Evolutionary conservation across 2,113 vertebrate species (phyloP).

Genomic region (Hypomesus transpacificus): DNA sequence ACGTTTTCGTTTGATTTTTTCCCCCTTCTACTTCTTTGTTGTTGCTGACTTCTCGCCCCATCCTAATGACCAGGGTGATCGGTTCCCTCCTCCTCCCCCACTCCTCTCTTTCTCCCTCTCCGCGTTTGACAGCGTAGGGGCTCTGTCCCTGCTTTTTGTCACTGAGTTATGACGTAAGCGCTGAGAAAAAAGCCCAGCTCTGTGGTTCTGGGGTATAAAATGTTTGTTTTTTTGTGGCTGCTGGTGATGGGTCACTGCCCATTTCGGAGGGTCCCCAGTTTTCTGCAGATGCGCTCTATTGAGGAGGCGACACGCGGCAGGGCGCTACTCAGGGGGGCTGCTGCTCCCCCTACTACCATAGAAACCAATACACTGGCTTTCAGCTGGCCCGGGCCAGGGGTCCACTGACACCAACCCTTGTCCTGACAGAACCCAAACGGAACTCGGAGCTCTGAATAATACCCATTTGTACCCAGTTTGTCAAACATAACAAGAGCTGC

Average conservation of each 20-base stretch:
- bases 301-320: slow-evolving; percentile 90
- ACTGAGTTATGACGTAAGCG: slow-evolving; percentile 86
- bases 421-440: slow-evolving; percentile 84
- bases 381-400: slow-evolving; percentile 77
- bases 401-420: slow-evolving; percentile 82
- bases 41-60: slow-evolving; percentile 83
- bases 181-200: slow-evolving; percentile 79
- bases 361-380: slow-evolving; percentile 92
- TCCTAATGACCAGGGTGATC: slow-evolving; percentile 70
- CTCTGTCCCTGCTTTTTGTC: slow-evolving; percentile 65
- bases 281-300: slow-evolving; percentile 98
- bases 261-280: slow-evolving; percentile 87
- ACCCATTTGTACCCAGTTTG: slow-evolving; percentile 89
- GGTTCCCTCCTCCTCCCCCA: slow-evolving; percentile 84
- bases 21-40: slow-evolving; percentile 76
- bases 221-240: slow-evolving; percentile 82
- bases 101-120: slow-evolving; percentile 80
- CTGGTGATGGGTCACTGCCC: slow-evolving; percentile 96
- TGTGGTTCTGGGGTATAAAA: slow-evolving; percentile 85
- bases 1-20: slow-evolving; percentile 73
- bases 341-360: slow-evolving; percentile 91
- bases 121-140: slow-evolving; percentile 79
- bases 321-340: slow-evolving; percentile 86
- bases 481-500: slow-evolving; percentile 85
- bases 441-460: slow-evolving; percentile 89